Conservation (phyloP, 2,797 vertebrate genomes). For the Microcaecilia unicolor region DNA sequence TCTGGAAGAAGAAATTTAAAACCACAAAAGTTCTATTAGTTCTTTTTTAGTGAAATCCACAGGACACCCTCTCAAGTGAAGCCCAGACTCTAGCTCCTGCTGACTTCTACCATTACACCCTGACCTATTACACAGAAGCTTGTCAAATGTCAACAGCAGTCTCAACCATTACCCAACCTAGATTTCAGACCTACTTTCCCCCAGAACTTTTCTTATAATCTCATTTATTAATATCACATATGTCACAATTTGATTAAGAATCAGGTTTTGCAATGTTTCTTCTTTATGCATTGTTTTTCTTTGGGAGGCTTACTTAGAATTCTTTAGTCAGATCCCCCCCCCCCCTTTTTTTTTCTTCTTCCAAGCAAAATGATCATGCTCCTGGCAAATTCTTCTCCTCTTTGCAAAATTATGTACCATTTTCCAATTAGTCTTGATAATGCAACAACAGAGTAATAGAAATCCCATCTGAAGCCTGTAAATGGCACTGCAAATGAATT, state of each 20-base stretch:
- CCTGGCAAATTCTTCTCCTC: background rate
- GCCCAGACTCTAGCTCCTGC: accelerated
- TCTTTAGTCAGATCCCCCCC: background rate
- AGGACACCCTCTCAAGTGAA: accelerated
- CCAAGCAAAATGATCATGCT: background rate
- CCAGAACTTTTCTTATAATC: background rate
- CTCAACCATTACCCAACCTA: conserved; percentile 1
- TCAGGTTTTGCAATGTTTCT: background rate
- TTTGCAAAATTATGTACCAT: too few species aligned
- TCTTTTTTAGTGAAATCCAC: too few species aligned
- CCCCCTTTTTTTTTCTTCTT: accelerated
- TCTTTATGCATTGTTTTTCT: background rate
- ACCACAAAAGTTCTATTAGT: too few species aligned
- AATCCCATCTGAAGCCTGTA: too few species aligned
- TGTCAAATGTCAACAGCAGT: background rate
- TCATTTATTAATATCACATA: conserved; percentile 7
- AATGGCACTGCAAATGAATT: too few species aligned
- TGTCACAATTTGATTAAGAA: conserved; percentile 1
- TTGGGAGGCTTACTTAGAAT: too few species aligned
- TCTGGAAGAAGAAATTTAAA: too few species aligned
- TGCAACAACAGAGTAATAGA: too few species aligned
- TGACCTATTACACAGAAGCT: accelerated
- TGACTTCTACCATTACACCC: accelerated
- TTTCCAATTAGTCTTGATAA: too few species aligned
- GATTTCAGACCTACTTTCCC: conserved; percentile 5